A percentile compares a stretch with the other conserved stretches of the same genome.
Conservation (phyloP, 37 sponge, comb jelly and placozoan genomes). For the Cliona cf. orientalis region DNA sequence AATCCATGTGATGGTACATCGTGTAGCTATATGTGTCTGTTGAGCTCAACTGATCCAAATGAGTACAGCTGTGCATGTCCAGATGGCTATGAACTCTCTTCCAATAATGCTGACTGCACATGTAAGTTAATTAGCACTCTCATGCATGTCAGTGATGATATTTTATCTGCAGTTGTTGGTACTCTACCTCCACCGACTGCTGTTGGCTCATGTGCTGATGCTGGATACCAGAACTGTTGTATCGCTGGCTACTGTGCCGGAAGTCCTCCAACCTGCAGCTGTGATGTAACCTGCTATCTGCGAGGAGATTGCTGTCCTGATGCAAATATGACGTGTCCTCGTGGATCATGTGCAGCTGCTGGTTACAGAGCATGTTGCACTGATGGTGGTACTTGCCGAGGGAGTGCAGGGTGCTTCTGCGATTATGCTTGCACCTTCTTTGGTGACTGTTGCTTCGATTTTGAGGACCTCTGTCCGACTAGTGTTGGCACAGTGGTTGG, state of each 20-base stretch:
- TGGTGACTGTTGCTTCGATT: constrained; percentile 42
- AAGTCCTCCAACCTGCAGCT: constrained; percentile 40
- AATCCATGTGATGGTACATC: constrained; percentile 51
- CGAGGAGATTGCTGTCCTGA: constrained; percentile 43
- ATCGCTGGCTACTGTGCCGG: constrained; percentile 1
- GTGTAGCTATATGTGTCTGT: constrained; percentile 73
- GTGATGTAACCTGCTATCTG: not conserved
- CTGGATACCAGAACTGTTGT: constrained; percentile 34
- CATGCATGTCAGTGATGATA: too few species aligned
- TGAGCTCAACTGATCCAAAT: not conserved
- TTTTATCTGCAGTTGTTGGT: not conserved
- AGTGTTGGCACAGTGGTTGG: not conserved
- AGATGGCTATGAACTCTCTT: constrained; percentile 16
- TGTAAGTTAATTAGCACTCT: constrained; percentile 22
- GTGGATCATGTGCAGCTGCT: constrained; percentile 21
- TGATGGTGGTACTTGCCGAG: not conserved
- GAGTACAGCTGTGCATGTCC: constrained; percentile 60
- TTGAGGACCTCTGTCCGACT: constrained; percentile 2
- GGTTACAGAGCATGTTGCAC: constrained; percentile 41
- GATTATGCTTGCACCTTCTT: constrained; percentile 3
- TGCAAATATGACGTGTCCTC: not conserved
- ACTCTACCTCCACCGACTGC: not conserved
- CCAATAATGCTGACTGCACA: not conserved
- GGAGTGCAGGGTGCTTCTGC: constrained; percentile 5
- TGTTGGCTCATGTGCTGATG: constrained; percentile 26